Conservation (phyloP, 2,888 invertebrate species). For the Drosophila mimica region DNA sequence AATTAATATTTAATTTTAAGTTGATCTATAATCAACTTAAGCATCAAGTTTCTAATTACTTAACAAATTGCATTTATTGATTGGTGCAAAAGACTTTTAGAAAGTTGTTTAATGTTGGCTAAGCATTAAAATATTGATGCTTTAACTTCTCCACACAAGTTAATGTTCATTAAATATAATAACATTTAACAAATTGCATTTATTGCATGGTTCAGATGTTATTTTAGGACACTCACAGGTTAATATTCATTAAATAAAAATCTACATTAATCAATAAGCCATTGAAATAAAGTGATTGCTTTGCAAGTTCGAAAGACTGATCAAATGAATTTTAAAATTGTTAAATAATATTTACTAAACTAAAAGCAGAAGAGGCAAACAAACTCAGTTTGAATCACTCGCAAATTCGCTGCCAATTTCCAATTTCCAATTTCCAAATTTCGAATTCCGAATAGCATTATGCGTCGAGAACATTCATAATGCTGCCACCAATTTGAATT, state of each 20-base stretch:
- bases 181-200: background rate
- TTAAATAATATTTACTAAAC: background rate
- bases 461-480: slow-evolving; percentile 17
- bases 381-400: slow-evolving; percentile 37
- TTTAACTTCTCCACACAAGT: background rate
- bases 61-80: background rate
- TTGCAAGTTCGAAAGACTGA: background rate
- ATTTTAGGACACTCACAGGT: background rate
- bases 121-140: too few species aligned
- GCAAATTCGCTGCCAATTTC: slow-evolving; percentile 5
- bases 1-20: background rate
- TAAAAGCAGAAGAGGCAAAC: background rate
- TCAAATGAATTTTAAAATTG: background rate
- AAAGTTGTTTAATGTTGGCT: background rate
- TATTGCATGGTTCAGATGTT: background rate
- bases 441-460: slow-evolving; percentile 27
- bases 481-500: slow-evolving; percentile 25
- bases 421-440: background rate
- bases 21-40: background rate
- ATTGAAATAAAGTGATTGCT: background rate
- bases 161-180: background rate
- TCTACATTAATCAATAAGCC: background rate
- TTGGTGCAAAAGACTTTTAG: background rate
- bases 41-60: background rate
- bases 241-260: background rate